phyloP scores from a whole-genome alignment of 2,888 invertebrate species.

The Ernsta delagoae region DNA sequence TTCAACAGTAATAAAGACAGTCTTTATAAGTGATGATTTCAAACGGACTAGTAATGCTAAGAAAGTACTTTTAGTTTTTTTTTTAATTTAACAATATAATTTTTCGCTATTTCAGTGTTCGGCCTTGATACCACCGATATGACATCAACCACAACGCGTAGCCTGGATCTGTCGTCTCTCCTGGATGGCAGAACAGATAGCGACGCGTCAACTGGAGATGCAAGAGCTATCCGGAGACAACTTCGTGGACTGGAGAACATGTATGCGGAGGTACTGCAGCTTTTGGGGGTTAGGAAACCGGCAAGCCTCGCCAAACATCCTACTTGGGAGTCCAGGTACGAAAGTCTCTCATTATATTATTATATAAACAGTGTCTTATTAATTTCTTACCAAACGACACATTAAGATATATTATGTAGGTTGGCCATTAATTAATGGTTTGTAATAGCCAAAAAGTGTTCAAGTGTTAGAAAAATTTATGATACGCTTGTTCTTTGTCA shows the following conservation, averaged over 20 bases:
- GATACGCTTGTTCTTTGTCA: no score
- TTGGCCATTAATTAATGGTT: no score
- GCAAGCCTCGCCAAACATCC: constrained; percentile 67
- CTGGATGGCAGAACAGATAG: constrained; percentile 91
- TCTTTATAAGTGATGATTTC: background rate
- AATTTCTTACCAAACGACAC: no score
- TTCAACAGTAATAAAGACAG: no score
- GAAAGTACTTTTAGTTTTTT: constrained; percentile 39
- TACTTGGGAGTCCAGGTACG: constrained; percentile 82
- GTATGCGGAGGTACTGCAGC: constrained; percentile 91
- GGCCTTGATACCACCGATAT: constrained; percentile 90
- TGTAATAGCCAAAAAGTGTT: no score
- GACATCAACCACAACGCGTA: constrained; percentile 91
- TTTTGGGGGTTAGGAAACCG: constrained; percentile 66
- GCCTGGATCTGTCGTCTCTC: constrained; percentile 91
- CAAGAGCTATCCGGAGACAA: constrained; percentile 88
- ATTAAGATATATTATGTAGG: no score
- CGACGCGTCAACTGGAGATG: constrained; percentile 90
- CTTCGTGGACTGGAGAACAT: constrained; percentile 87
- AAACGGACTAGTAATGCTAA: background rate
- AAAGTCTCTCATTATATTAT: constrained; percentile 27
- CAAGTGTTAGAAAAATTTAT: no score
- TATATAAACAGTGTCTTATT: no score
- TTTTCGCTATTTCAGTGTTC: constrained; percentile 88
- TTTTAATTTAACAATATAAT: no score